Evolutionary conservation across 2,888 invertebrate genomes (phyloP).

Genomic region (Cantharis flavilabris): DNA sequence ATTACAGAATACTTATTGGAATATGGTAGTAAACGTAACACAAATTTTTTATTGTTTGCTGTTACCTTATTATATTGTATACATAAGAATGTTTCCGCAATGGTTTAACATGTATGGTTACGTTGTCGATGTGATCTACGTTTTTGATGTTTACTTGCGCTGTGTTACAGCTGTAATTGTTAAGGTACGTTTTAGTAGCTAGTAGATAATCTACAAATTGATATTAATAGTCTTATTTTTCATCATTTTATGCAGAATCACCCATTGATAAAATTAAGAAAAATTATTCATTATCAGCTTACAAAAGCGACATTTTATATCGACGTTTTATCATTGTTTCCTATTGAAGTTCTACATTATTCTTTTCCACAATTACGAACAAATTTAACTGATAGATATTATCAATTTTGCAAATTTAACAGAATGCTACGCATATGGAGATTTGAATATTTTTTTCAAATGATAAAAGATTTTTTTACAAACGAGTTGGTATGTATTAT

Average conservation of each 20-base stretch:
- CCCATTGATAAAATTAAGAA: constrained; percentile 53
- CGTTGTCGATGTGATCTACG: constrained; percentile 5
- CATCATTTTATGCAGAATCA: neutral
- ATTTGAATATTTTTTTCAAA: neutral
- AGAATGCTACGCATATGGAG: constrained; percentile 39
- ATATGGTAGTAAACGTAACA: neutral
- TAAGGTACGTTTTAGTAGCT: constrained; percentile 1
- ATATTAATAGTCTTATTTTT: neutral
- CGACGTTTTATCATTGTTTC: constrained; percentile 57
- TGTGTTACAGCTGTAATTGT: constrained; percentile 11
- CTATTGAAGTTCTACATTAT: constrained; percentile 43
- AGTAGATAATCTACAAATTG: neutral
- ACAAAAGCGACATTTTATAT: constrained; percentile 56
- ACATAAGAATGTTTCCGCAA: neutral
- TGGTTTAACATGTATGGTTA: neutral
- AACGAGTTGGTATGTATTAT: constrained; percentile 2
- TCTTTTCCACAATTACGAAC: neutral
- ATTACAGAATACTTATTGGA: constrained; percentile 1
- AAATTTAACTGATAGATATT: neutral
- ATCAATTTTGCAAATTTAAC: constrained; percentile 13
- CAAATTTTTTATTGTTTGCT: constrained; percentile 7
- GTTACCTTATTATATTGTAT: constrained; percentile 6
- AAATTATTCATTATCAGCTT: constrained; percentile 59
- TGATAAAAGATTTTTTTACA: neutral
- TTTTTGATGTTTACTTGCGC: neutral